phyloP scores from a whole-genome alignment of 2,113 vertebrate genomes.

The Nothobranchius furzeri region DNA sequence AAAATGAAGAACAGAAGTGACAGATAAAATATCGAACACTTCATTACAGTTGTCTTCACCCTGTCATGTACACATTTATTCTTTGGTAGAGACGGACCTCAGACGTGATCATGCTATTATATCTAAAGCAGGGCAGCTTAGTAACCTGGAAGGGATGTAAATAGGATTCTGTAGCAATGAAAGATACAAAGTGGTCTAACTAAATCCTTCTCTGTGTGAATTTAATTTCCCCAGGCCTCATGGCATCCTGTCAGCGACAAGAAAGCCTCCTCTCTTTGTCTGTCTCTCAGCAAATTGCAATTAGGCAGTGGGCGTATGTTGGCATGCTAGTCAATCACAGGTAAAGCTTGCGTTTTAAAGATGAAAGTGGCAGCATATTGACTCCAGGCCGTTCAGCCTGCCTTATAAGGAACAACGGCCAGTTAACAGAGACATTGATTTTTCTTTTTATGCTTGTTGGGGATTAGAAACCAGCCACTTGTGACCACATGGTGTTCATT shows the following conservation, averaged over 20 bases:
- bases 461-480: slow-evolving; percentile 36
- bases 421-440: slow-evolving; percentile 60
- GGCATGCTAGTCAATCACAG: slow-evolving; percentile 59
- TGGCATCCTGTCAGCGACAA: slow-evolving; percentile 58
- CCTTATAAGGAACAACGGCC: slow-evolving; percentile 51
- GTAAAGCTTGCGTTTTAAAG: slow-evolving; percentile 38
- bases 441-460: slow-evolving; percentile 36
- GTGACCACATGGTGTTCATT: background rate
- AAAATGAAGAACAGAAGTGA: too few relatives aligned
- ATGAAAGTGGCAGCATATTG: slow-evolving; percentile 40
- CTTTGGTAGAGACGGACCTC: slow-evolving; percentile 4
- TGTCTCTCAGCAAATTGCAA: slow-evolving; percentile 63
- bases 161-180: slow-evolving; percentile 59
- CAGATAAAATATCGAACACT: slow-evolving; percentile 16
- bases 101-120: slow-evolving; percentile 47
- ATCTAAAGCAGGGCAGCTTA: slow-evolving; percentile 45
- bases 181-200: slow-evolving; percentile 74
- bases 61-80: background rate
- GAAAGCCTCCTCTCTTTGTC: slow-evolving; percentile 54
- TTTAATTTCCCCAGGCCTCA: slow-evolving; percentile 62
- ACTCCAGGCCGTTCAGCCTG: slow-evolving; percentile 10
- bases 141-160: slow-evolving; percentile 59
- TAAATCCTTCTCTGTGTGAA: slow-evolving; percentile 62
- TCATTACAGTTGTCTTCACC: slow-evolving; percentile 17
- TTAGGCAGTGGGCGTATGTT: slow-evolving; percentile 51